phyloP scores from a whole-genome alignment of 2,113 vertebrate species.

The Phrynosoma blainvillii region DNA sequence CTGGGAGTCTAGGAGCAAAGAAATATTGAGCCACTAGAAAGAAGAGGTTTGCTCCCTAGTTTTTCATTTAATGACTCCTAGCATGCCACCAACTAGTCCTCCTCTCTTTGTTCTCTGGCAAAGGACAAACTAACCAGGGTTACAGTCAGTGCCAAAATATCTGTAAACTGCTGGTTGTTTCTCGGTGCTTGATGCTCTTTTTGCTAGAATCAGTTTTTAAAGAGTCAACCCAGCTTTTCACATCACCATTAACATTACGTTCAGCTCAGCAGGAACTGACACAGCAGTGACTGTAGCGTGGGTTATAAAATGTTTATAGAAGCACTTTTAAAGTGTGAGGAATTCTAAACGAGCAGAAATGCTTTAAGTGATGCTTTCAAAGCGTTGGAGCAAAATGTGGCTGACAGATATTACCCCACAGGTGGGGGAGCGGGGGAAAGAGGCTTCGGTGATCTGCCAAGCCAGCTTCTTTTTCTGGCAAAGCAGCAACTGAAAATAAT shows the following conservation, averaged over 20 bases:
- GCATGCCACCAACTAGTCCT: background rate
- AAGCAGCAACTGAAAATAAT: background rate
- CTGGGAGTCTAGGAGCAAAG: background rate
- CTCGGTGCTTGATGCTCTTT: too few relatives aligned
- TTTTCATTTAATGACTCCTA: background rate
- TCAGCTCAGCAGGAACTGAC: constrained; percentile 23
- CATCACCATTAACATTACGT: background rate
- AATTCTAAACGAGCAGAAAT: constrained; percentile 14
- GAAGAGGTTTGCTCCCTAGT: background rate
- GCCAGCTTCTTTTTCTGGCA: background rate
- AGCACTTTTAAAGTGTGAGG: background rate
- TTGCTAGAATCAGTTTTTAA: background rate
- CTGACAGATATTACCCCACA: background rate
- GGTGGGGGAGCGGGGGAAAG: background rate
- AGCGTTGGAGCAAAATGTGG: background rate
- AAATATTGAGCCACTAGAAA: background rate
- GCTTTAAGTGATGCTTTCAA: background rate
- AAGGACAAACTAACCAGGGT: background rate
- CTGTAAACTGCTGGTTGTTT: background rate
- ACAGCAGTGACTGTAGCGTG: constrained; percentile 5
- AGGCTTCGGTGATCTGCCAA: background rate
- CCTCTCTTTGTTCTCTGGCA: constrained; percentile 8
- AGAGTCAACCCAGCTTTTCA: background rate
- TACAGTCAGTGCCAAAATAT: background rate
- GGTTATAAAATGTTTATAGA: constrained; percentile 35